These are phyloP conservation scores for Brachyistius frenatus DNA, from an alignment of 2,113 vertebrate species.

Conservation along the genomic window DNA sequence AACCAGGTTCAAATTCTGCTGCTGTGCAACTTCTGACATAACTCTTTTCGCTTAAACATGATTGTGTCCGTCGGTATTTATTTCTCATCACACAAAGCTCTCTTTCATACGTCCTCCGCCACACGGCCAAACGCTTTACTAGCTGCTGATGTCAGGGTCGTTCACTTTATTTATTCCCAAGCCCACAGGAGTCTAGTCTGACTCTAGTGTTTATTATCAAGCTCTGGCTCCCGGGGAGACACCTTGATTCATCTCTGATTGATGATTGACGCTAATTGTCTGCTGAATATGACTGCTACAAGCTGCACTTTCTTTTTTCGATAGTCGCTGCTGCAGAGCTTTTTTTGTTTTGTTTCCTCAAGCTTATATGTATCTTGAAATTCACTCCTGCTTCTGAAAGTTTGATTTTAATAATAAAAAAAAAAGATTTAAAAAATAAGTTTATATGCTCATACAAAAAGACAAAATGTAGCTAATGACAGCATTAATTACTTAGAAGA, in stretches of 20 bases:
- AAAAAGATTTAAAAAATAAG: not conserved
- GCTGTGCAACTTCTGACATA: conserved; percentile 50
- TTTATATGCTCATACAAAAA: not conserved
- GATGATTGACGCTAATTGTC: conserved; percentile 49
- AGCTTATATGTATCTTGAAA: conserved; percentile 5
- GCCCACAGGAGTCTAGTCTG: conserved; percentile 67
- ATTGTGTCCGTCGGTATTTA: conserved; percentile 71
- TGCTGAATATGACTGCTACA: conserved; percentile 43
- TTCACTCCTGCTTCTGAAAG: conserved; percentile 39
- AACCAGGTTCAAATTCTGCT: conserved; percentile 19
- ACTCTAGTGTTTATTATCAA: conserved; percentile 69
- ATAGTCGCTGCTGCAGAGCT: conserved; percentile 31
- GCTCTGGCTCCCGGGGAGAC: conserved; percentile 50
- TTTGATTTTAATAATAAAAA: conserved; percentile 12
- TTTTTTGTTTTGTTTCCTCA: conserved; percentile 29
- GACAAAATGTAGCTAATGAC: not conserved
- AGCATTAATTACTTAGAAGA: conserved; percentile 12
- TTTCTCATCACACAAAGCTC: conserved; percentile 72
- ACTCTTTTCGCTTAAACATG: conserved; percentile 51
- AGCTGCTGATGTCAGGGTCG: conserved; percentile 71
- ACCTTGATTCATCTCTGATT: conserved; percentile 62
- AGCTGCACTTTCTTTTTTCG: conserved; percentile 34
- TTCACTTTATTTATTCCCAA: conserved; percentile 77
- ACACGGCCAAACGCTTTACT: conserved; percentile 67
- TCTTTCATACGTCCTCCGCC: conserved; percentile 59